Percentiles rank a stretch among this genome's conserved stretches.
These are phyloP conservation scores for Diaphora mendica DNA, from an alignment of 2,888 invertebrate genomes.

Conservation along the genomic window DNA sequence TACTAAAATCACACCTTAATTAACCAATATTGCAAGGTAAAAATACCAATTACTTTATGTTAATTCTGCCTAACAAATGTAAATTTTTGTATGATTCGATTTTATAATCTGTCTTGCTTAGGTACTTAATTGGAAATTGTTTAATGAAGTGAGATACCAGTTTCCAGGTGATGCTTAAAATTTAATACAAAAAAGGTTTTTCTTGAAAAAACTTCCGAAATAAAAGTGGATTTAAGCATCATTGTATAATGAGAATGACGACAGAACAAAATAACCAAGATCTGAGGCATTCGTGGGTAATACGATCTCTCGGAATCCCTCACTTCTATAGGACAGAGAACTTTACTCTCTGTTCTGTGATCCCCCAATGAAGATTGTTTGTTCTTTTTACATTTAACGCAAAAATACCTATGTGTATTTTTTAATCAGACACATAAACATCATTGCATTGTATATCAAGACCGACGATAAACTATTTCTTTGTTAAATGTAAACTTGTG, in stretches of 20 bases:
- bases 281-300: background rate
- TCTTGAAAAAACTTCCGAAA: background rate
- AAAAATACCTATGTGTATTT: background rate
- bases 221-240: background rate
- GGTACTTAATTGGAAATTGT: background rate
- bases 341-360: too few relatives aligned
- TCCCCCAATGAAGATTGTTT: background rate
- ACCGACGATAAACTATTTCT: background rate
- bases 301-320: too few relatives aligned
- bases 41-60: background rate
- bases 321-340: too few relatives aligned
- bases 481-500: background rate
- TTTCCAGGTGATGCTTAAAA: background rate
- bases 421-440: background rate
- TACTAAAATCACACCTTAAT: background rate
- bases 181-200: background rate
- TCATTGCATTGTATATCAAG: background rate
- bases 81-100: background rate
- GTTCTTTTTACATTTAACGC: background rate
- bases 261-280: background rate
- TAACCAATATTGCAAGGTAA: background rate
- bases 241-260: background rate
- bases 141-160: background rate
- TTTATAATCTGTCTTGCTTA: background rate
- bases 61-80: background rate